phyloP scores from a whole-genome alignment of 2,113 vertebrate genomes.

The Trematocara nigrifrons region DNA sequence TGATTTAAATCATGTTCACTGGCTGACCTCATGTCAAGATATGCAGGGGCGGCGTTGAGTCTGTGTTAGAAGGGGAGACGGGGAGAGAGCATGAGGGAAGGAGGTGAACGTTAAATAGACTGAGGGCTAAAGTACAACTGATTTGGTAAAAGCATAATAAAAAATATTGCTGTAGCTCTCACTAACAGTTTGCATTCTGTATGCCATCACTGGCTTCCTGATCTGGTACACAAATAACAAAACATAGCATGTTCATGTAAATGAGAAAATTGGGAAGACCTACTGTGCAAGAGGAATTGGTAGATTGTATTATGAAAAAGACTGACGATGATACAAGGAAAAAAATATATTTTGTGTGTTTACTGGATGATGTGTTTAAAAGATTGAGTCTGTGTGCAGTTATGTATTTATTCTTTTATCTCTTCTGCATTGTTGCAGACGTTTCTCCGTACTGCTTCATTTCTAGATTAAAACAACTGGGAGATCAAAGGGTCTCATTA shows the following conservation, averaged over 20 bases:
- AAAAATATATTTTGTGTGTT: neutral
- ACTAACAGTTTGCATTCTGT: neutral
- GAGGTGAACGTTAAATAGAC: neutral
- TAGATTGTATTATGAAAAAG: neutral
- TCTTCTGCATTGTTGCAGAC: neutral
- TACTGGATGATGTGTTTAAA: neutral
- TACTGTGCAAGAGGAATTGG: neutral
- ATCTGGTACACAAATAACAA: neutral
- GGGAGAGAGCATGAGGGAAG: neutral
- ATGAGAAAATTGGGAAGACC: neutral
- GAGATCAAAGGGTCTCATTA: constrained; percentile 32
- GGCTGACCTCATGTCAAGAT: neutral
- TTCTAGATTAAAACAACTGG: constrained; percentile 11
- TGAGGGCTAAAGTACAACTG: neutral
- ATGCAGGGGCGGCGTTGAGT: neutral
- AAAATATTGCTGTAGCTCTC: neutral
- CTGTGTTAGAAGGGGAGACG: neutral
- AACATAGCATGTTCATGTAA: neutral
- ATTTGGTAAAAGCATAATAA: neutral
- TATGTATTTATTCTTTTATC: constrained; percentile 1
- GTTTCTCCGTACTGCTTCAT: neutral
- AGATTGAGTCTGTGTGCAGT: neutral
- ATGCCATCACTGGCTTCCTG: neutral
- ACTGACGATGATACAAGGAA: neutral
- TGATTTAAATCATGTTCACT: neutral